Base-by-base conservation (phyloP, 2,113 vertebrate genomes). In the Toxotes chatareus region DNA sequence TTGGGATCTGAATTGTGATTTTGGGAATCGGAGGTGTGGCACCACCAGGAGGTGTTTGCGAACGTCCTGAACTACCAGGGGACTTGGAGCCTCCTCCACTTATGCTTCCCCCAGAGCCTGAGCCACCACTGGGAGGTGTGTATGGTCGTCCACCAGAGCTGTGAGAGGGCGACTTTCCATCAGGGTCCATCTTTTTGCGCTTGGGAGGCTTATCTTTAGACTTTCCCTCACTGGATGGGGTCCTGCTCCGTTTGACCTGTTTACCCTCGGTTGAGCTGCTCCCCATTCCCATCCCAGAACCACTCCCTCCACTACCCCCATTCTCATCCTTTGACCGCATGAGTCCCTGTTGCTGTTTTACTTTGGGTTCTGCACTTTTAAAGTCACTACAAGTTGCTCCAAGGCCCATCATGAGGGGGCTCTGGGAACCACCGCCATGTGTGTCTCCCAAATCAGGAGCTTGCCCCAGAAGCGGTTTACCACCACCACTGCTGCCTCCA, bases 1-100 rank as follows among this genome's bases (percentile, higher is more conserved):
- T 99, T 9, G 96, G 96, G 71, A 99, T 98, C 93, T 99, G 98
- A 91, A 99, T 99, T 17, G 98, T 99, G 75, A 99, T 99, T 95
- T 99, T 99, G 71, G 97, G 98, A 82, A 99, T 99, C 34, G 97
- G 97, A 73, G 98, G 98, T 56, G 98, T 99, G 47, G 98, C 97
- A 47, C 98, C 97, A 61, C 95, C 95, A 0, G 98, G 97, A 57
- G 98, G 98, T 47, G 98, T 99, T 93, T 99, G 98, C 19, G 98
- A 99, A 75, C 97, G 95, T 75, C 96, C 97, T 10, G 97, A 98
- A 87, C 96, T 99, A 82, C 97, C 98, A 0, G 98, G 98, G 81
- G 98, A 99, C 85, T 99, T 99, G 71, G 98, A 99, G 40, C 98
- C 98, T 14, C 97, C 76, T 91, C 97, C 94, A 94, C 97, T 23